Evolutionary conservation across 2,888 invertebrate genomes (phyloP).

Genomic region (Orchestes rusci): DNA sequence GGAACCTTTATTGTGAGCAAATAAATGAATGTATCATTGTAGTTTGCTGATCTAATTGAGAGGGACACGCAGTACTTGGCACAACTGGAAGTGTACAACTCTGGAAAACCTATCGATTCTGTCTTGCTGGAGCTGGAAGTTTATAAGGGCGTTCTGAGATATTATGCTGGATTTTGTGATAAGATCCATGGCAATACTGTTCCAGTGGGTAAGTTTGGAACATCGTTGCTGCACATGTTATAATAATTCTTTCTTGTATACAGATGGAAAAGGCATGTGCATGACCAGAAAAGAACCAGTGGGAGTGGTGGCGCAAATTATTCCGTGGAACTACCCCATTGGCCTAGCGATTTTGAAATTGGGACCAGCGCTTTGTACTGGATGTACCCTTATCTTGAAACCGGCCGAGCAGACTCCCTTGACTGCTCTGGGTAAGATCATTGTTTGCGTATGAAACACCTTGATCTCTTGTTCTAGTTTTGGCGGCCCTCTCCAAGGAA

Average conservation of each 20-base stretch:
- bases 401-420: constrained; percentile 83
- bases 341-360: constrained; percentile 81
- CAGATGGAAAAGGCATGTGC: constrained; percentile 54
- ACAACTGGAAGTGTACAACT: constrained; percentile 69
- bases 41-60: constrained; percentile 71
- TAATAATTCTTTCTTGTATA: no score
- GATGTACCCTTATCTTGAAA: constrained; percentile 73
- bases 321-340: constrained; percentile 77
- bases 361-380: constrained; percentile 56
- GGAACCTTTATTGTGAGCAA: no score
- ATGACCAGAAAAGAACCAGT: constrained; percentile 67
- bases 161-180: constrained; percentile 82
- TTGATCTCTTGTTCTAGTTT: no score
- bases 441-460: no score
- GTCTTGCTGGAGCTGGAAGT: constrained; percentile 49
- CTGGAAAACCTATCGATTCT: constrained; percentile 64
- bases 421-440: constrained; percentile 50
- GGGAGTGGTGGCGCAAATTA: constrained; percentile 73
- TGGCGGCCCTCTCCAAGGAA: constrained; percentile 66
- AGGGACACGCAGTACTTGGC: constrained; percentile 67
- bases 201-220: constrained; percentile 66
- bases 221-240: no score
- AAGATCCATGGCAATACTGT: constrained; percentile 82
- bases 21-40: no score
- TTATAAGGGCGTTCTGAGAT: constrained; percentile 50